Base-by-base conservation (phyloP, 2,888 invertebrate genomes). In the Mactromeris polynyma region DNA sequence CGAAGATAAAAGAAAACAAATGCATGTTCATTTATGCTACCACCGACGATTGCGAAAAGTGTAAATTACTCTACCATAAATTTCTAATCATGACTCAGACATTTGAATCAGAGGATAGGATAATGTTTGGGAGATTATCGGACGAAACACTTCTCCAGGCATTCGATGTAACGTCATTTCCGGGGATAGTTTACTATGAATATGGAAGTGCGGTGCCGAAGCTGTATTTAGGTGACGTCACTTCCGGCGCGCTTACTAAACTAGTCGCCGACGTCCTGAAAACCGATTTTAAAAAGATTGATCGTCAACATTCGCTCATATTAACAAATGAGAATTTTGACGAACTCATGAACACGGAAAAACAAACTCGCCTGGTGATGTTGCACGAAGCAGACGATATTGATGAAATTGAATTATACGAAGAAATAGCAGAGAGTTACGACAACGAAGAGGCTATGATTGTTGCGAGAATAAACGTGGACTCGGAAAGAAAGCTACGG, bases 41-140 rank as follows among this genome's bases (percentile, higher is more conserved):
- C 2, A 36, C 46, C 4, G 81, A 85, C 1, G 92, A 93, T 17
- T 95, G 94, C 73, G 78, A 79, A 0, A 83, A 88, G 46, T 95
- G 95, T 84, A 83, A 91, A 46, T 73, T 87, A n/a, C 82, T 92
- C 38, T 95, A 87, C 79, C 93, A 93, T 0, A 93, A 93, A 51
- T 95, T 94, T 90, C 82, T 94, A 38, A 90, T 91, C 2, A 92
- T 93, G 2, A 91, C 94, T 0, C 93, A 94, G 81, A 87, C 90
- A 0, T 95, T 95, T 83, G 88, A 88, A 11, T 85, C 90, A 21
- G 94, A 94, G 51, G 85, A 90, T n/a, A 93, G 94, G 26, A 92
- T 94, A 31, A 88, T 92, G 77, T 95, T 95, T 87, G 93, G 91
- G 14, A 79, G 89, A 17, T 91, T 93, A 2, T 81, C 87, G 14